phyloP scores from a whole-genome alignment of 1,140 invertebrate genomes.

The Notospermus geniculatus region DNA sequence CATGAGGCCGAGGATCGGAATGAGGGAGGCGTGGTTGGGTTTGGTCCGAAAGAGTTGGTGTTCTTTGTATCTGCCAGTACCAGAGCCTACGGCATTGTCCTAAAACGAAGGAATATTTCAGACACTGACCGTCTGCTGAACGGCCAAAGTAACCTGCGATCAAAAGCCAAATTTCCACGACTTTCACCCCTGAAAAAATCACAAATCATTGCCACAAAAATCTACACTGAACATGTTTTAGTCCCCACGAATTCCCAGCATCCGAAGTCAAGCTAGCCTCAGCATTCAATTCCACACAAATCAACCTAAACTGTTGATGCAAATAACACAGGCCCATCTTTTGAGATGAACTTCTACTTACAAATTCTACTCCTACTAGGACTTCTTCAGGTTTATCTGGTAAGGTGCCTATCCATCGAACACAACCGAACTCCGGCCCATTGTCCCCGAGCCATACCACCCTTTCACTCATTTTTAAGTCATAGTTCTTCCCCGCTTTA shows the following conservation, averaged over 20 bases:
- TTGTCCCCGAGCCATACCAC: conserved; percentile 62
- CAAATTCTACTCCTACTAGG: conserved; percentile 64
- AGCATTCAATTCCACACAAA: too few species aligned
- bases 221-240: too few species aligned
- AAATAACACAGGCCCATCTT: too few species aligned
- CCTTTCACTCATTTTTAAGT: conserved; percentile 57
- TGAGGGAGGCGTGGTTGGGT: conserved; percentile 61
- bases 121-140: conserved; percentile 51
- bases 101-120: conserved; percentile 58
- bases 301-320: too few species aligned
- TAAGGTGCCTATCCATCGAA: conserved; percentile 62
- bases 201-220: too few species aligned
- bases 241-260: too few species aligned
- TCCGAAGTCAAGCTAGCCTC: too few species aligned
- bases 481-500: conserved; percentile 24
- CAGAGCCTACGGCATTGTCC: conserved; percentile 60
- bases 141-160: conserved; percentile 47
- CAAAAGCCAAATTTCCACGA: too few species aligned
- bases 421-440: conserved; percentile 57
- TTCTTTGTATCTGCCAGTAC: conserved; percentile 59
- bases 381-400: conserved; percentile 54
- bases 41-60: conserved; percentile 60
- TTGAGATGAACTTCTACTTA: too few species aligned
- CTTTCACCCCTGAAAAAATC: too few species aligned
- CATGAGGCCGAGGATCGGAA: conserved; percentile 61